Evolutionary conservation across 2,113 vertebrate genomes (phyloP), one percentile per base, ranked within the genome.

Genomic region (Ranitomeya imitator): DNA sequence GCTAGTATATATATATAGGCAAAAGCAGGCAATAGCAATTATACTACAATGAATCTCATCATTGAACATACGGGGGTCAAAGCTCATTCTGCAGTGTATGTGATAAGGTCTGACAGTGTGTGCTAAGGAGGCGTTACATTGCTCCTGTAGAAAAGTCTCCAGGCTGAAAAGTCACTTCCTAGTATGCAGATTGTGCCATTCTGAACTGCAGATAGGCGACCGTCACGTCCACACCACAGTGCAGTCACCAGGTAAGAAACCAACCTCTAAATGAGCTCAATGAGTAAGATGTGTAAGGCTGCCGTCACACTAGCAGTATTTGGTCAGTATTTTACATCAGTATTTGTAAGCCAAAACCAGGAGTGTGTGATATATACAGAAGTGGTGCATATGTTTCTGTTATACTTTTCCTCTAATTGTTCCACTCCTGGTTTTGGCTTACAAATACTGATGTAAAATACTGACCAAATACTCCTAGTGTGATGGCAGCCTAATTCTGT

Each of bases 101-200:
- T 63, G 86, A 88, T 88, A 88, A 88, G 80, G 26, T n/a, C 2
- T 73, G 31, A 71, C 86, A 76, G 52, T 83, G 65, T 83, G 55
- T 76, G 14, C 54, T 31, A 60, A 65, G 87, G 87, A 83, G 87
- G 80, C 31, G 63, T 78, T 12, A 67, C n/a, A 83, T n/a, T 37
- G 14, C 69, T 60, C 45, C 69, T 63, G 18, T 11, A 83, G 23
- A 69, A 84, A 67, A 52, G 71, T 45, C 71, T 74, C 37, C 73
- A 15, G 16, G 37, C 54, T 65, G 65, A 78, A 65, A 67, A 63
- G 87, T 9, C 37, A 57, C 69, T 84, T 83, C 69, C 59, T 16
- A 21, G 87, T 63, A 0, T 26, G 13, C 23, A 31, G 78, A 63
- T 45, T 63, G 80, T 60, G 31, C 45, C 79, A 83, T 65, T 45